Evolutionary conservation across 64 coral and sea anemone species (phyloP).

Genomic region (Pocillopora verrucosa): DNA sequence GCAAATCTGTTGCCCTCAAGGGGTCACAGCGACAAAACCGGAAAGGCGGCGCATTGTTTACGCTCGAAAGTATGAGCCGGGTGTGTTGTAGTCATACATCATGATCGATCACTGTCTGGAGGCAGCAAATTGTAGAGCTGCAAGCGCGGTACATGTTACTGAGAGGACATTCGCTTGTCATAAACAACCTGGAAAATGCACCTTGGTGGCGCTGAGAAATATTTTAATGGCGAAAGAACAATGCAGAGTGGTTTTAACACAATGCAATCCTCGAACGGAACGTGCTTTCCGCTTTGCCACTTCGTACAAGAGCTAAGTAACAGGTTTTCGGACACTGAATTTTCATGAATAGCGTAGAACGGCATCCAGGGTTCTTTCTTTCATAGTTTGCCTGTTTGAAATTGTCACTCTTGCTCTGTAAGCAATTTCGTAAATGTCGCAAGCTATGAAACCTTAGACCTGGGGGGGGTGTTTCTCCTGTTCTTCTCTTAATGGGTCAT

Average conservation of each 20-base stretch:
- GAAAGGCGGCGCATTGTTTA: slow-evolving; percentile 53
- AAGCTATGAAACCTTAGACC: not conserved
- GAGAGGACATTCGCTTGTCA: slow-evolving; percentile 34
- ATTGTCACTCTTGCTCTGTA: not conserved
- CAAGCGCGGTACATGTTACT: not conserved
- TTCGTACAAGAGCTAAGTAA: not conserved
- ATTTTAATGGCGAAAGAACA: not conserved
- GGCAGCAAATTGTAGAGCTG: slow-evolving; percentile 19
- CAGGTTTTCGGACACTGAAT: no score
- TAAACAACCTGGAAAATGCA: slow-evolving; percentile 4
- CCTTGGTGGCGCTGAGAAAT: slow-evolving; percentile 35
- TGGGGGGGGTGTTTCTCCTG: not conserved
- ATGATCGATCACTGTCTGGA: slow-evolving; percentile 42
- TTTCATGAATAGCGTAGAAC: no score
- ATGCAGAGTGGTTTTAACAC: not conserved
- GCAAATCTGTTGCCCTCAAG: slow-evolving; percentile 50
- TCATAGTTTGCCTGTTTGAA: not conserved
- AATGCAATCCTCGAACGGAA: slow-evolving; percentile 9
- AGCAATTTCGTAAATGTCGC: not conserved
- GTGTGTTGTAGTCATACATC: slow-evolving; percentile 37
- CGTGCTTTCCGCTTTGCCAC: slow-evolving; percentile 15
- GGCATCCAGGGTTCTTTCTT: no score
- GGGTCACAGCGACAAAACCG: slow-evolving; percentile 32
- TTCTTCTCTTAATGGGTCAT: not conserved
- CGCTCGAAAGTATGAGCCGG: slow-evolving; percentile 31